phyloP scores from a whole-genome alignment of 1,140 invertebrate species.

The Sarcophaga peregrina region DNA sequence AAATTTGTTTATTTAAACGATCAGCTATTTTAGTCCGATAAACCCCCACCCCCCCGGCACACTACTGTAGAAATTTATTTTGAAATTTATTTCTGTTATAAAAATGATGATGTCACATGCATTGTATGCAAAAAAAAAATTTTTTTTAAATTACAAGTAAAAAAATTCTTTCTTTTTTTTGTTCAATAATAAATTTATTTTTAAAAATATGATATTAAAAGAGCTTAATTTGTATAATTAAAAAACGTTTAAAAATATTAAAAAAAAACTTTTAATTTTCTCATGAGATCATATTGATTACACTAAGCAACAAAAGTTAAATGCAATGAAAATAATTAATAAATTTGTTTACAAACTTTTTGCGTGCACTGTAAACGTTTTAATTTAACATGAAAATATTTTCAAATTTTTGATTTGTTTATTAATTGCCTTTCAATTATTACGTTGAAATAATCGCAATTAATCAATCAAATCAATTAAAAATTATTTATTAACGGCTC shows the following conservation, averaged over 20 bases:
- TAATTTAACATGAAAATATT: no score
- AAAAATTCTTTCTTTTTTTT: no score
- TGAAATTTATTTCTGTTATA: neutral
- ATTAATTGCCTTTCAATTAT: neutral
- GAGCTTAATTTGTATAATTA: no score
- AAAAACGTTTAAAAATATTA: no score
- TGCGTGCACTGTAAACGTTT: no score
- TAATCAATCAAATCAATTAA: constrained; percentile 27
- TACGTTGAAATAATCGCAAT: neutral
- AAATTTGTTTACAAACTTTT: no score
- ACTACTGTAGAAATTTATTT: neutral
- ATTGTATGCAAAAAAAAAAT: neutral
- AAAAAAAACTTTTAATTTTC: no score
- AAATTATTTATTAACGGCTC: neutral
- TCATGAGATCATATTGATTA: no score
- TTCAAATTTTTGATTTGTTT: neutral
- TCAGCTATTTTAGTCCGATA: neutral
- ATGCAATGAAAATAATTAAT: no score
- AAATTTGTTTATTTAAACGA: constrained; percentile 8
- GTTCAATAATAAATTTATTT: neutral
- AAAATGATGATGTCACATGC: neutral
- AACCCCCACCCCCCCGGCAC: neutral
- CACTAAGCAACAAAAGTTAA: no score
- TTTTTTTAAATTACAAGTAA: no score
- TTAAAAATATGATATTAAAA: no score